Conservation (phyloP, 2,113 vertebrate genomes). For the Fulica atra region DNA sequence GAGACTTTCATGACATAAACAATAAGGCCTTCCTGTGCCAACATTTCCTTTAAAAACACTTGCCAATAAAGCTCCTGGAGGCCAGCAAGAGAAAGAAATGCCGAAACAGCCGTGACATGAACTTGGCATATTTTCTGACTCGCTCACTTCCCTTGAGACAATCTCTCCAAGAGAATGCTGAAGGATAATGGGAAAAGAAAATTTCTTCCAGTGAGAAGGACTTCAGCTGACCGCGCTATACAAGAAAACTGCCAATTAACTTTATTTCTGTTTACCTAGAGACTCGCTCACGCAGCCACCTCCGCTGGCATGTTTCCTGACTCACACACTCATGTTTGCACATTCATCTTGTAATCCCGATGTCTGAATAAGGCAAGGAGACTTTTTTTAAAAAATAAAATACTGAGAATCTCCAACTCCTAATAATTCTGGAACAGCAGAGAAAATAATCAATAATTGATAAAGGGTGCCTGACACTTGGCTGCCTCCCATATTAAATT, state of each 20-base stretch:
- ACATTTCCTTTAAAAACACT: constrained; percentile 68
- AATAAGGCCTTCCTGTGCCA: constrained; percentile 62
- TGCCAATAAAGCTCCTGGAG: constrained; percentile 64
- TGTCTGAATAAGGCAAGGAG: background rate
- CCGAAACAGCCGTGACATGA: constrained; percentile 67
- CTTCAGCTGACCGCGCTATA: constrained; percentile 39
- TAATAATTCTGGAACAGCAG: background rate
- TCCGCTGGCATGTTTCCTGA: constrained; percentile 47
- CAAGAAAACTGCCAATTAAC: constrained; percentile 63
- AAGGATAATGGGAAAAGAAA: constrained; percentile 63
- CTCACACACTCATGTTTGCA: constrained; percentile 45
- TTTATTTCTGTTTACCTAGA: constrained; percentile 69
- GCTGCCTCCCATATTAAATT: background rate
- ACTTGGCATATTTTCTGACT: constrained; percentile 71
- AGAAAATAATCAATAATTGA: background rate
- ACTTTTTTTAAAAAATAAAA: background rate
- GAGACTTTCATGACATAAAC: constrained; percentile 71
- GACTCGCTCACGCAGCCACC: constrained; percentile 45
- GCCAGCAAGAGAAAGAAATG: constrained; percentile 60
- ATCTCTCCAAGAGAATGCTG: constrained; percentile 47
- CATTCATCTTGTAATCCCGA: background rate
- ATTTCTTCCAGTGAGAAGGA: constrained; percentile 35
- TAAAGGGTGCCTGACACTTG: background rate
- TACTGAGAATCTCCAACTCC: background rate
- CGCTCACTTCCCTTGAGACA: constrained; percentile 62